Conservation (phyloP, 2,113 vertebrate species). For the Acanthochromis polyacanthus region DNA sequence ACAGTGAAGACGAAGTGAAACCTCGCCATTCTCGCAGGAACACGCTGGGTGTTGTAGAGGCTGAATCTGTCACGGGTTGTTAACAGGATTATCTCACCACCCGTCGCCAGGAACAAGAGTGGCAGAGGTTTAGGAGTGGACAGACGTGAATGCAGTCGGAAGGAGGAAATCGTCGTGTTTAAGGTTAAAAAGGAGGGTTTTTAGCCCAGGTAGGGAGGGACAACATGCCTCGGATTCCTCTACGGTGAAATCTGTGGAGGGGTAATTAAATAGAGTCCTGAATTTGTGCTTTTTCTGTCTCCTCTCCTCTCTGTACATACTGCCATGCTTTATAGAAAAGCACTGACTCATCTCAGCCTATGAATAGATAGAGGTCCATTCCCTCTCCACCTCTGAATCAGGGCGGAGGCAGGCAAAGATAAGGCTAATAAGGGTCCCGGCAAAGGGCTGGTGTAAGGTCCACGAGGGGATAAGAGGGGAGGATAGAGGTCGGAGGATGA, state of each 20-base stretch:
- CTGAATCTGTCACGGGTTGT: conserved; percentile 37
- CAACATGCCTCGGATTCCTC: conserved; percentile 5
- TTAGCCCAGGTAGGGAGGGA: neutral
- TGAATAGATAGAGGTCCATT: conserved; percentile 63
- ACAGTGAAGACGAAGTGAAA: conserved; percentile 14
- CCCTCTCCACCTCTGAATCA: conserved; percentile 47
- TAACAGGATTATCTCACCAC: conserved; percentile 13
- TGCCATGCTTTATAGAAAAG: conserved; percentile 15
- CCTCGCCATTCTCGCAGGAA: conserved; percentile 50
- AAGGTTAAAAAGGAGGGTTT: conserved; percentile 21
- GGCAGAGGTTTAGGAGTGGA: conserved; percentile 17
- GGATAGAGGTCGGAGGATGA: conserved; percentile 9
- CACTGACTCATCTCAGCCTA: conserved; percentile 62
- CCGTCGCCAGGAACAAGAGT: conserved; percentile 9
- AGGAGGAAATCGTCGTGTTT: conserved; percentile 3
- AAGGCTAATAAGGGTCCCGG: conserved; percentile 62
- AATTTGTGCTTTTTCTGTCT: conserved; percentile 6
- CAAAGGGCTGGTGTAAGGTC: conserved; percentile 34
- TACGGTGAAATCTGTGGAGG: neutral
- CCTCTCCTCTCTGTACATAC: neutral
- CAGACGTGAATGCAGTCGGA: conserved; percentile 10
- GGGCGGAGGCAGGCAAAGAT: conserved; percentile 47
- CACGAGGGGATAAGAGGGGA: conserved; percentile 27
- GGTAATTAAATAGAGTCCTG: conserved; percentile 36
- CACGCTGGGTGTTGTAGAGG: conserved; percentile 23